These are phyloP conservation scores for Alectoris magna DNA, from an alignment of 2,797 vertebrate genomes.

Conservation along the genomic window DNA sequence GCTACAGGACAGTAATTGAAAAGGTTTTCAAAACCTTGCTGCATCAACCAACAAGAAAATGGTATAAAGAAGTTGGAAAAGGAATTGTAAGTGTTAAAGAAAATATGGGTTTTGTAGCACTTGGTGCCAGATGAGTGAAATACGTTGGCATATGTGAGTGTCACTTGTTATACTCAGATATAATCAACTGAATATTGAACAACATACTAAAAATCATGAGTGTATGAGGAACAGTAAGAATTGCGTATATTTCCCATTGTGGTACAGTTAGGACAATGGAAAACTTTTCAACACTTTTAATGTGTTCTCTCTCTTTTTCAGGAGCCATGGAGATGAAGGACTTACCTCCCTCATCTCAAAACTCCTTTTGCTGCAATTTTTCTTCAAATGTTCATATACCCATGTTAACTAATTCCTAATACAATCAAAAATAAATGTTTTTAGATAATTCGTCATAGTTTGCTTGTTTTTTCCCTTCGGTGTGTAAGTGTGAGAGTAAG, in stretches of 20 bases:
- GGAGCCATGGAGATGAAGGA: conserved; percentile 74
- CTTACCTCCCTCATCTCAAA: conserved; percentile 71
- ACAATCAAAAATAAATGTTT: conserved; percentile 69
- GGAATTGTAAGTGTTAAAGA: conserved; percentile 70
- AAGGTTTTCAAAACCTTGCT: conserved; percentile 62
- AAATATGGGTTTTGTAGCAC: neutral
- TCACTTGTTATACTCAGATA: neutral
- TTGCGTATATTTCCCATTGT: conserved; percentile 50
- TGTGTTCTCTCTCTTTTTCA: conserved; percentile 76
- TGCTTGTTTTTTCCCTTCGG: conserved; percentile 67
- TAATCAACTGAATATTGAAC: neutral
- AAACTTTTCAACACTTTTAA: conserved; percentile 52
- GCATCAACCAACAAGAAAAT: conserved; percentile 44
- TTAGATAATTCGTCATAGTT: conserved; percentile 66
- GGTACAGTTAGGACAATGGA: conserved; percentile 7
- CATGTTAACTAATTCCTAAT: conserved; percentile 57
- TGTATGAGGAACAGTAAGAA: neutral
- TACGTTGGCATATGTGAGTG: neutral
- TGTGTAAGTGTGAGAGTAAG: conserved; percentile 21
- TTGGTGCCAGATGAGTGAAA: neutral
- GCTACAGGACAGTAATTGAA: conserved; percentile 48
- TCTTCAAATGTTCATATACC: conserved; percentile 58
- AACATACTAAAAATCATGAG: neutral
- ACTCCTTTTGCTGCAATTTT: conserved; percentile 66
- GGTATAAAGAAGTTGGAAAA: conserved; percentile 68